Evolutionary conservation across 2,797 vertebrate species (phyloP), one percentile per base, ranked within the genome.

Genomic region (Psittacula derbiana): DNA sequence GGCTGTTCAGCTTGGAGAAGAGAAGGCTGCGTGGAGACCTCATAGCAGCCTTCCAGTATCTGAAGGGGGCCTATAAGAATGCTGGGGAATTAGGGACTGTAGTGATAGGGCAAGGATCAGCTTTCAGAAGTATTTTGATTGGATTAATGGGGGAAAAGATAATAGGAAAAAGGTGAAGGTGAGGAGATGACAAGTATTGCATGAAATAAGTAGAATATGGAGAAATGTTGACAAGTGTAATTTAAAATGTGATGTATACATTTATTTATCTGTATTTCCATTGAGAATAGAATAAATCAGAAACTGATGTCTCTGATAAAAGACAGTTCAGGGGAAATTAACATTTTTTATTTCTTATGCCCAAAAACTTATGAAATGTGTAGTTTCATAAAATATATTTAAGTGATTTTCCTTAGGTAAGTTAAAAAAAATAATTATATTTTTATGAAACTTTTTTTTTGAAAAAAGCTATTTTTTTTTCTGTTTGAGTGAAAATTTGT

Each of bases 131-230:
- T 46, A 71, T 76, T 86, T 92, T 2, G 0, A 49, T n/a, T 64
- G 52, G 27, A 90, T 88, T 92, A 92, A 88, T 83, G n/a, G n/a
- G 78, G 46, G 46, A 24, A 88, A 88, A 74, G 33, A 53, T 91
- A 95, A 91, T 28, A 62, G 20, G 10, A 65, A 88, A 90, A 83
- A 78, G 5, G 21, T 69, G 49, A 78, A 30, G 33, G 21, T 70
- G 38, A 91, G 9, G 30, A 53, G 16, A 65, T 71, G 75, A 75
- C 61, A 91, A 16, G 5, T 46, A 44, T 25, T 47, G 2, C 20
- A 46, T n/a, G 21, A 80, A 95, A 72, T 53, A 74, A 78, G 8
- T 6, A 73, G 33, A 79, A 87, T 53, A 28, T 24, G 36, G 44
- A 78, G 28, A 88, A 85, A 90, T 79, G 47, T 38, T 78, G 65